These are phyloP conservation scores for Danionella cerebrum DNA, from an alignment of 2,113 vertebrate genomes.

Conservation along the genomic window DNA sequence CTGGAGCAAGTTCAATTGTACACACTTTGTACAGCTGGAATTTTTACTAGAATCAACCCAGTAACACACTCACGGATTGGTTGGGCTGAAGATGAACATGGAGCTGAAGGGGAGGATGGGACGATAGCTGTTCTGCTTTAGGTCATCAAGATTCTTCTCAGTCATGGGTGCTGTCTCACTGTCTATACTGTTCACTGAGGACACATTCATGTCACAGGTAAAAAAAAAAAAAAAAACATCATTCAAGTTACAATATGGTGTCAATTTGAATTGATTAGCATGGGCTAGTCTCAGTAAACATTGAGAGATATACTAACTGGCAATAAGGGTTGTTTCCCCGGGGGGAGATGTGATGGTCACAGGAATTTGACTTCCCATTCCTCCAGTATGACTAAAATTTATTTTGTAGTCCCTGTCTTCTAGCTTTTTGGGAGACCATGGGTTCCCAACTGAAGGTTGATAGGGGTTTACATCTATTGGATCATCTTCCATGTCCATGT, in stretches of 20 bases:
- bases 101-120: slow-evolving; percentile 91
- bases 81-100: slow-evolving; percentile 88
- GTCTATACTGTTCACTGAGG: slow-evolving; percentile 80
- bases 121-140: slow-evolving; percentile 65
- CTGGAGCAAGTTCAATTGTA: not conserved
- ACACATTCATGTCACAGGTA: not conserved
- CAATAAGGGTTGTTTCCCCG: slow-evolving; percentile 71
- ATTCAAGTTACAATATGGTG: no score
- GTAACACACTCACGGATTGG: slow-evolving; percentile 74
- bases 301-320: slow-evolving; percentile 73
- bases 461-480: slow-evolving; percentile 53
- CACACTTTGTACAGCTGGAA: not conserved
- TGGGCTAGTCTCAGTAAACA: no score
- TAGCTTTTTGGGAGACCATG: slow-evolving; percentile 67
- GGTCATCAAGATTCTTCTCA: slow-evolving; percentile 75
- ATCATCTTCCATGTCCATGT: slow-evolving; percentile 64
- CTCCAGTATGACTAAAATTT: slow-evolving; percentile 73
- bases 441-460: slow-evolving; percentile 61
- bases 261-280: no score
- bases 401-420: slow-evolving; percentile 88
- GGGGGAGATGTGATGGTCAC: slow-evolving; percentile 75
- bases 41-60: not conserved
- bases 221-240: no score
- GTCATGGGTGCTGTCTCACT: slow-evolving; percentile 72
- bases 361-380: slow-evolving; percentile 65